Evolutionary conservation across 2,888 invertebrate genomes (phyloP), one percentile per base, ranked within the genome.

Genomic region (Cryptus armator): DNA sequence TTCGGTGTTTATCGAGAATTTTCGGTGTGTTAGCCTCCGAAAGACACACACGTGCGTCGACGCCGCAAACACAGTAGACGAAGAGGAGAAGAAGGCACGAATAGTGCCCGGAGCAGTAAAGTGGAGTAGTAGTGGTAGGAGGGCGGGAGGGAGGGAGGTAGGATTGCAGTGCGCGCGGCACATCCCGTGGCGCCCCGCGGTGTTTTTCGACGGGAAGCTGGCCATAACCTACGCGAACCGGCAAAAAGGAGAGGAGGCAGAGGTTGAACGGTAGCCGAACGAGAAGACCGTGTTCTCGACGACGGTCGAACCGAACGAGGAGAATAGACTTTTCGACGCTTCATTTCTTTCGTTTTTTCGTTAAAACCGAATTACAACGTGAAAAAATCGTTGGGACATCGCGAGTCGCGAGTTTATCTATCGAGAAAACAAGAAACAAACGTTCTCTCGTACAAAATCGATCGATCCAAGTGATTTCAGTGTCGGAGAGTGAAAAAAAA

Each of bases 151-250:
- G 46, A 16, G 51, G 75, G 59, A 48, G 37, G 68, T 51, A 44
- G 48, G 43, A 77, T 43, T 74, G 67, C 48, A 81, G 84, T 72
- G 76, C 70, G 83, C 76, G 70, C 75, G 81, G 76, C 81, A 64
- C 88, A 89, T 90, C 90, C 90, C 91, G 92, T 92, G 92, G 92
- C 92, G 92, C 92, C 92, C 91, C 91, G 87, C 90, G 88, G 91
- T 90, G 92, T 91, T 92, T 91, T 91, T 90, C 89, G 88, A 89
- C 86, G 87, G 86, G 87, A 92, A 90, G 88, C 91, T 91, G 89
- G 87, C 89, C 88, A 88, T 90, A 90, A 91, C 89, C 90, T 90
- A 89, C 88, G 87, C 88, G 87, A 87, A 88, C 87, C 87, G 86
- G 88, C 87, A 84, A 87, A 86, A 87, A 84, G 82, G 83, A 85